phyloP scores from a whole-genome alignment of 2,888 invertebrate species.

The Orchesella flavescens region DNA sequence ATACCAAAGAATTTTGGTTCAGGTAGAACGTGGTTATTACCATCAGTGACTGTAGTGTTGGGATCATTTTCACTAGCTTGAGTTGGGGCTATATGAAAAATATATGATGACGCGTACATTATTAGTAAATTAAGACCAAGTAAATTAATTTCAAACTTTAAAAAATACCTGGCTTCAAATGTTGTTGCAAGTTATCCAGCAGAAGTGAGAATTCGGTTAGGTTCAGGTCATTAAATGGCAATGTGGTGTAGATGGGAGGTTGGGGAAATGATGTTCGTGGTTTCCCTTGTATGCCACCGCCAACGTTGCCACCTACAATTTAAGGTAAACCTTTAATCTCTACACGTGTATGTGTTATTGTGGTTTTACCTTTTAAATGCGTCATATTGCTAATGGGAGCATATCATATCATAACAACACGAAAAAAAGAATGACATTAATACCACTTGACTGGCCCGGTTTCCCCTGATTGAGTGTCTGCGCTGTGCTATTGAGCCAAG shows the following conservation, averaged over 20 bases:
- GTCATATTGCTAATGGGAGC: not conserved
- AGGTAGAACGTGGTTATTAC: not conserved
- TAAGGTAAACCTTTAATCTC: not conserved
- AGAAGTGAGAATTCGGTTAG: constrained; percentile 22
- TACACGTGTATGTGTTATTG: not conserved
- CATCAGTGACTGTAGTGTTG: no score
- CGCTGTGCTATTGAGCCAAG: constrained; percentile 20
- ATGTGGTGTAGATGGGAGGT: constrained; percentile 23
- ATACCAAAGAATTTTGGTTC: constrained; percentile 19
- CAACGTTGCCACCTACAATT: not conserved
- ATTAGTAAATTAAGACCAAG: no score
- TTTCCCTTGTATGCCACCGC: not conserved
- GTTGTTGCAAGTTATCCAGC: not conserved
- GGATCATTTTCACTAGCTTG: not conserved
- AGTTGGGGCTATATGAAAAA: not conserved
- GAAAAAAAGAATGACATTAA: not conserved
- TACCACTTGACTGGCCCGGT: constrained; percentile 20
- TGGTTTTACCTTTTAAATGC: not conserved
- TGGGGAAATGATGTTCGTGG: not conserved
- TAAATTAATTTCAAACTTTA: no score
- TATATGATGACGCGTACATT: no score
- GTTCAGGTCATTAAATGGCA: constrained; percentile 44
- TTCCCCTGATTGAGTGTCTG: constrained; percentile 18
- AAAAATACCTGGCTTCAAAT: constrained; percentile 1
- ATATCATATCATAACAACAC: not conserved